Conservation (phyloP, 1,140 invertebrate genomes). For the Chironomus striatipennis region DNA sequence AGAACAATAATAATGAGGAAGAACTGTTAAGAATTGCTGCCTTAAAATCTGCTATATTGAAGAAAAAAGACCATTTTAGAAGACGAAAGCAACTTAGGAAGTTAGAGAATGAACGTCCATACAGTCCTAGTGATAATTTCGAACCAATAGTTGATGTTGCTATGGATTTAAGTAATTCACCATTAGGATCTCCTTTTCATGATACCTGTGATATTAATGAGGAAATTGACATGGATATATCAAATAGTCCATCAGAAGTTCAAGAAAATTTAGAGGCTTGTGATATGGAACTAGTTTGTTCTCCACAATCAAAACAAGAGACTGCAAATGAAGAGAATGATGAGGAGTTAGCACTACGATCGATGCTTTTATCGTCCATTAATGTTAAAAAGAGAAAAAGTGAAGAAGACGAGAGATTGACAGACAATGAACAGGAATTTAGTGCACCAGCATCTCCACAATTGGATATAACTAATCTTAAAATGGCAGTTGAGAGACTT, state of each 20-base stretch:
- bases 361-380: not conserved
- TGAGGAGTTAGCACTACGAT: not conserved
- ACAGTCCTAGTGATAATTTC: not conserved
- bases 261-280: not conserved
- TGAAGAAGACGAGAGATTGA: not conserved
- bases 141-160: not conserved
- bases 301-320: not conserved
- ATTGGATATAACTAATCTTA: not conserved
- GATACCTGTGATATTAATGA: not conserved
- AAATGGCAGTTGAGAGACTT: not conserved
- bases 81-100: not conserved
- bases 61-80: not conserved
- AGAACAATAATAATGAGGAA: not conserved
- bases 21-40: not conserved
- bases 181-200: not conserved
- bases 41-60: not conserved
- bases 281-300: not conserved
- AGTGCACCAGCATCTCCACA: not conserved
- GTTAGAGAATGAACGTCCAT: slow-evolving; percentile 11
- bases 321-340: not conserved
- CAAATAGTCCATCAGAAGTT: slow-evolving; percentile 1
- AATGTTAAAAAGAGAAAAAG: not conserved
- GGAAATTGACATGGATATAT: not conserved
- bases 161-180: not conserved
- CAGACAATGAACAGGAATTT: not conserved